Percentiles rank a stretch among this genome's conserved stretches.
Conservation (phyloP, 2,113 vertebrate genomes). For the Reinhardtius hippoglossoides region DNA sequence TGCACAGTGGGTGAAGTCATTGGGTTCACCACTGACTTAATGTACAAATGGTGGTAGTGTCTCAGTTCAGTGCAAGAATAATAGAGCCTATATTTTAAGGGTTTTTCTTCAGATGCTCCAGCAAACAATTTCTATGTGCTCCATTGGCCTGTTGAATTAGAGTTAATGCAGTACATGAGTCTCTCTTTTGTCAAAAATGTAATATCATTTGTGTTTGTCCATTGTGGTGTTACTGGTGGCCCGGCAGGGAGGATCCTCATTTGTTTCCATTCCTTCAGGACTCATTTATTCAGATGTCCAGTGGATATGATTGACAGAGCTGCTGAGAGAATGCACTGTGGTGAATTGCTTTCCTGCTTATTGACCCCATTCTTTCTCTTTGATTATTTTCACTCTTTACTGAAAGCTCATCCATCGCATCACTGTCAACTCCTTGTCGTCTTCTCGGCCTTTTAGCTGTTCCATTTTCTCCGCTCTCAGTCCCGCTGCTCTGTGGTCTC, state of each 20-base stretch:
- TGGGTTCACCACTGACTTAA: slow-evolving; percentile 51
- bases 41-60: slow-evolving; percentile 30
- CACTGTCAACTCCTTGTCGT: slow-evolving; percentile 24
- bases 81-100: not conserved
- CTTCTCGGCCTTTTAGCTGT: not conserved
- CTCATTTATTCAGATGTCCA: slow-evolving; percentile 59
- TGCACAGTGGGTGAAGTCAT: slow-evolving; percentile 72
- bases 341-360: slow-evolving; percentile 60
- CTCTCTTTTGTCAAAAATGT: too few species aligned
- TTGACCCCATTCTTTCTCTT: slow-evolving; percentile 80
- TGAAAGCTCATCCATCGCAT: slow-evolving; percentile 29
- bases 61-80: slow-evolving; percentile 2
- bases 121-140: too few species aligned
- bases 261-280: slow-evolving; percentile 47
- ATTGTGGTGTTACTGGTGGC: slow-evolving; percentile 17
- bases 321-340: slow-evolving; percentile 59
- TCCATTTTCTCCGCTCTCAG: slow-evolving; percentile 1
- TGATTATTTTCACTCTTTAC: slow-evolving; percentile 40
- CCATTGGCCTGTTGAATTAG: not conserved
- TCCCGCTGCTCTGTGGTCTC: not conserved
- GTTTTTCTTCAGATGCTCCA: not conserved
- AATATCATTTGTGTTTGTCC: not conserved
- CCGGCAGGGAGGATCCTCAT: slow-evolving; percentile 8
- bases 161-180: not conserved
- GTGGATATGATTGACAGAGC: slow-evolving; percentile 70